phyloP scores from a whole-genome alignment of 2,797 vertebrate genomes.

The Craterocephalus amniculus region DNA sequence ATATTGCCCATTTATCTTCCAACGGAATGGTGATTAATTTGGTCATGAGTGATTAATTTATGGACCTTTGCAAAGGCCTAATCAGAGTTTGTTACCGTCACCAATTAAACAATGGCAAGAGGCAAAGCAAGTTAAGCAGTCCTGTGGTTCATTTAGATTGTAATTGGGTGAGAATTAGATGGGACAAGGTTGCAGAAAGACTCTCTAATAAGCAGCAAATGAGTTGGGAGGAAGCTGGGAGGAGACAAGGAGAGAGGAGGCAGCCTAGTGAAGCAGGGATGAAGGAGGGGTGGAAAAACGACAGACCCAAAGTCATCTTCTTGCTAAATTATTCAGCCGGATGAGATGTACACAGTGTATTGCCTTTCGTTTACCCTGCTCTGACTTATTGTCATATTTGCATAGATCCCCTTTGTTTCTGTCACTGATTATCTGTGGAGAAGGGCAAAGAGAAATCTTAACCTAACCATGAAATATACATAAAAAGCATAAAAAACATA shows the following conservation, averaged over 20 bases:
- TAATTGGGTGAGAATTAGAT: slow-evolving; percentile 80
- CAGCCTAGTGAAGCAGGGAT: slow-evolving; percentile 2
- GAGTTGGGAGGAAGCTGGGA: slow-evolving; percentile 52
- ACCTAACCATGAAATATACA: not conserved
- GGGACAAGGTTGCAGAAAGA: slow-evolving; percentile 73
- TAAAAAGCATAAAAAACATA: not conserved
- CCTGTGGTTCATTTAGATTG: slow-evolving; percentile 77
- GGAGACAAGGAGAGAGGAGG: slow-evolving; percentile 10
- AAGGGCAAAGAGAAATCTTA: not conserved
- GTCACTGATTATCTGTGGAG: not conserved
- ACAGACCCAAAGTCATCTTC: slow-evolving; percentile 15
- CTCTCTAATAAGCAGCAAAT: slow-evolving; percentile 70
- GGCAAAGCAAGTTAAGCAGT: slow-evolving; percentile 72
- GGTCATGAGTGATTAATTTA: slow-evolving; percentile 71
- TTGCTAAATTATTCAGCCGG: slow-evolving; percentile 16
- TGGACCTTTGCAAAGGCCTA: slow-evolving; percentile 66
- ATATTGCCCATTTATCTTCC: slow-evolving; percentile 67
- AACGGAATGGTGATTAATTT: slow-evolving; percentile 68
- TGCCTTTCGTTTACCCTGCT: not conserved
- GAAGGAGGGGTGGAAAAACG: not conserved
- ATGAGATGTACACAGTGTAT: not conserved
- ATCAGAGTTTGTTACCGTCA: slow-evolving; percentile 77
- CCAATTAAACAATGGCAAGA: slow-evolving; percentile 79
- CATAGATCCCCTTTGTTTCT: not conserved
- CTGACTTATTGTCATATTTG: slow-evolving; percentile 1